Conservation (phyloP, 92 coral and sea anemone species). For the Chrysogorgia sp. region DNA sequence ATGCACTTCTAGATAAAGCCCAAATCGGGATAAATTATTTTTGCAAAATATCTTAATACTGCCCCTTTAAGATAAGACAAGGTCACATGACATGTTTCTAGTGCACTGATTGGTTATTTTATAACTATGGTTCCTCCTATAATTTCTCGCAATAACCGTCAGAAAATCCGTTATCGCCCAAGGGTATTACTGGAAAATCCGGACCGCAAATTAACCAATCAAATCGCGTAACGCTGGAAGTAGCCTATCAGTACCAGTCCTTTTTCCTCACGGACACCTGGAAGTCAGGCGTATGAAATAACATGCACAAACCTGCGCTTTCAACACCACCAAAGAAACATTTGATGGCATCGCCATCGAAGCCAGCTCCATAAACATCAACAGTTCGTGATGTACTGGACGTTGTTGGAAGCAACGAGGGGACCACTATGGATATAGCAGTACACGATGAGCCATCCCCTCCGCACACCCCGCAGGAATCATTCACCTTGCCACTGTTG, state of each 20-base stretch:
- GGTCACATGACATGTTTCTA: neutral
- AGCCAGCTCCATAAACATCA: slow-evolving; percentile 65
- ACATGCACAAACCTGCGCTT: slow-evolving; percentile 23
- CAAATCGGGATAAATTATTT: too few species aligned
- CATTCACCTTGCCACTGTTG: slow-evolving; percentile 65
- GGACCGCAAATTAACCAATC: too few species aligned
- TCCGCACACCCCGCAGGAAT: slow-evolving; percentile 68
- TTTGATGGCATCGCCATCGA: slow-evolving; percentile 22
- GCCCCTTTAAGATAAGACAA: too few species aligned
- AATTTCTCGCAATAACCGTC: too few species aligned
- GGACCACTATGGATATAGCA: slow-evolving; percentile 40
- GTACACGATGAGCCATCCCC: slow-evolving; percentile 73
- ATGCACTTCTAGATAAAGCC: too few species aligned
- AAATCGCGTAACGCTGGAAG: too few species aligned
- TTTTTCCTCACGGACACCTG: too few species aligned
- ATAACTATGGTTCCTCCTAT: neutral
- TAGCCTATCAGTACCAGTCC: too few species aligned
- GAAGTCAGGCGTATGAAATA: too few species aligned
- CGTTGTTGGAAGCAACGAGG: slow-evolving; percentile 36
- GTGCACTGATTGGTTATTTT: neutral
- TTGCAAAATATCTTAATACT: too few species aligned
- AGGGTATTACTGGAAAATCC: too few species aligned
- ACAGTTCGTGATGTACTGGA: slow-evolving; percentile 45
- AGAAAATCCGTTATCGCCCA: too few species aligned
- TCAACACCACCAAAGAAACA: slow-evolving; percentile 31